Evolutionary conservation across 2,113 vertebrate species (phyloP).

Genomic region (Acanthochromis polyacanthus): DNA sequence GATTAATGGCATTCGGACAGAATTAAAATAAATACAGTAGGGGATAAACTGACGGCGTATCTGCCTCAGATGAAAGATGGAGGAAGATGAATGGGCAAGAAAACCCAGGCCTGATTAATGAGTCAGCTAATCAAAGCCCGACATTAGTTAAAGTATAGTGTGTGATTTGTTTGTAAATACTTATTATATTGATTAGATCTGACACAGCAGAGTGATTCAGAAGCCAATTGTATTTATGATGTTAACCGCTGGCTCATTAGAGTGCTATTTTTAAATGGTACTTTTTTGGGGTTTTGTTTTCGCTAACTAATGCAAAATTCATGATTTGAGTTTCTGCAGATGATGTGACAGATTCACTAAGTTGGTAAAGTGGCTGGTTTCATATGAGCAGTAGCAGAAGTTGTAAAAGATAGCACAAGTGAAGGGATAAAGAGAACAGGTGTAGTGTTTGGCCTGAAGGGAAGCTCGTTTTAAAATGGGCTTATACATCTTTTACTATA

Average conservation of each 20-base stretch:
- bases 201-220: constrained; percentile 19
- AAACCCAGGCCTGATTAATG: constrained; percentile 49
- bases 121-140: constrained; percentile 53
- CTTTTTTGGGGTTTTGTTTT: neutral
- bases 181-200: constrained; percentile 48
- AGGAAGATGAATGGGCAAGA: constrained; percentile 15
- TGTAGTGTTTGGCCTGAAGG: constrained; percentile 12
- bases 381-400: neutral
- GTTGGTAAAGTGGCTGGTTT: neutral
- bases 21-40: constrained; percentile 51
- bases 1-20: constrained; percentile 40
- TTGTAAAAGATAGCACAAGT: neutral
- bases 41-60: constrained; percentile 31
- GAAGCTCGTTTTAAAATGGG: neutral
- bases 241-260: constrained; percentile 15
- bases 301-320: neutral
- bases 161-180: constrained; percentile 46
- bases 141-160: constrained; percentile 38
- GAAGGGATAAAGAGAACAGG: neutral
- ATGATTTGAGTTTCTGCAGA: constrained; percentile 3
- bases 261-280: constrained; percentile 1
- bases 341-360: neutral
- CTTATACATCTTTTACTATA: constrained; percentile 18
- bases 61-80: constrained; percentile 33
- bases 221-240: constrained; percentile 19